Conservation (phyloP, 1,140 invertebrate genomes). For the Mercenaria mercenaria region DNA sequence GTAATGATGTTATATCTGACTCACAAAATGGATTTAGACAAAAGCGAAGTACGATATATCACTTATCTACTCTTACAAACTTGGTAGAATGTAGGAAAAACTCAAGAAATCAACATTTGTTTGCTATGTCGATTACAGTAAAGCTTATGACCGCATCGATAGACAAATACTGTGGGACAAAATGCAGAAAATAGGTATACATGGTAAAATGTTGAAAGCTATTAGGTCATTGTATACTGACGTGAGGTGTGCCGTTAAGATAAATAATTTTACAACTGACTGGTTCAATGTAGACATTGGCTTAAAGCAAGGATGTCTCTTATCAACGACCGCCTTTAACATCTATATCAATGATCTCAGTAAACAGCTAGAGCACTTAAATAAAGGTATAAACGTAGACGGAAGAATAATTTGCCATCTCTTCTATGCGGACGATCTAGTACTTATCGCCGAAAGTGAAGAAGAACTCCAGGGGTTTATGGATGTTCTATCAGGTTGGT, state of each 20-base stretch:
- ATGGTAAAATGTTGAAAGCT: not conserved
- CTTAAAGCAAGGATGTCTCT: slow-evolving; percentile 33
- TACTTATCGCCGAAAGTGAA: not conserved
- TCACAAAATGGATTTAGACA: slow-evolving; percentile 64
- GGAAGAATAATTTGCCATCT: not conserved
- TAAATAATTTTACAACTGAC: slow-evolving; percentile 7
- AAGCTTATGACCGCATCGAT: slow-evolving; percentile 50
- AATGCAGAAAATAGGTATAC: not conserved
- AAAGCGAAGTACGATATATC: slow-evolving; percentile 49
- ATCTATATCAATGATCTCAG: slow-evolving; percentile 1
- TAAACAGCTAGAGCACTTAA: not conserved
- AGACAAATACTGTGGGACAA: slow-evolving; percentile 33
- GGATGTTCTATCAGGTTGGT: not conserved
- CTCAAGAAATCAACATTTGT: slow-evolving; percentile 25
- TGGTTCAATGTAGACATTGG: slow-evolving; percentile 7
- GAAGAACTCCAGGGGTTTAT: not conserved
- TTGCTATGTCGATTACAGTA: slow-evolving; percentile 44
- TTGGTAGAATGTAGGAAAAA: slow-evolving; percentile 25
- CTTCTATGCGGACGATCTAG: not conserved
- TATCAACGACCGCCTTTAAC: slow-evolving; percentile 15
- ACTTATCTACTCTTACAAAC: slow-evolving; percentile 28
- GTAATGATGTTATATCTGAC: slow-evolving; percentile 29
- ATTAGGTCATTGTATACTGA: slow-evolving; percentile 1
- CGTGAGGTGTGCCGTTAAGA: slow-evolving; percentile 14
- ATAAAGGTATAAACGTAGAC: not conserved